Conservation (phyloP, 1,140 invertebrate genomes). For the Heliconius himera region DNA sequence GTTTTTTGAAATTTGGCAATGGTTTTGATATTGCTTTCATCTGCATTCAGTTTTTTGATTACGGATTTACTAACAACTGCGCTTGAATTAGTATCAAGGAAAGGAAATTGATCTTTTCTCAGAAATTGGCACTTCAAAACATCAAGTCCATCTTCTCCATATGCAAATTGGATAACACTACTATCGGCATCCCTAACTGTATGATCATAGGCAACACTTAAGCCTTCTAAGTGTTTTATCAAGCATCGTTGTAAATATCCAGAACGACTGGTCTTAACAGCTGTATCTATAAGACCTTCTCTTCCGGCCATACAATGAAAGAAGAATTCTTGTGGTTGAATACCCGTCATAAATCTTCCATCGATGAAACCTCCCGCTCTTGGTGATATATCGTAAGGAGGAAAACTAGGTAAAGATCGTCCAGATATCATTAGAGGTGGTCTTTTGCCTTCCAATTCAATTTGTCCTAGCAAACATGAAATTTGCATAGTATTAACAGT, state of each 20-base stretch:
- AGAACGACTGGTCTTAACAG: conserved; percentile 96
- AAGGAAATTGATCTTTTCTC: conserved; percentile 88
- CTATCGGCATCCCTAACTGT: conserved; percentile 98
- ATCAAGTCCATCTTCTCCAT: conserved; percentile 99
- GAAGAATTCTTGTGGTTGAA: conserved; percentile 98
- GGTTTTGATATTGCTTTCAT: conserved; percentile 60
- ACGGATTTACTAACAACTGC: conserved; percentile 84
- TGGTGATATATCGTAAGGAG: conserved; percentile 94
- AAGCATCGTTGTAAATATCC: conserved; percentile 99
- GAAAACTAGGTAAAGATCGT: conserved; percentile 95
- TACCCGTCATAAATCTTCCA: conserved; percentile 97
- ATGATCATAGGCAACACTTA: conserved; percentile 94
- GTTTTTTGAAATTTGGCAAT: conserved; percentile 80
- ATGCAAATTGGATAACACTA: conserved; percentile 97
- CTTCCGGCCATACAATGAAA: conserved; percentile 99
- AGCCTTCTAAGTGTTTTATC: conserved; percentile 98
- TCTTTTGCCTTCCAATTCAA: conserved; percentile 98
- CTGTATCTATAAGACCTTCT: conserved; percentile 94
- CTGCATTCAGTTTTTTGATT: conserved; percentile 83
- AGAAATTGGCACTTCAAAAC: conserved; percentile 94
- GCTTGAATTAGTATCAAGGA: conserved; percentile 90
- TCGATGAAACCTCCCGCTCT: conserved; percentile 98
- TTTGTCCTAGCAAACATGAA: conserved; percentile 97
- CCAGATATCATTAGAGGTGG: conserved; percentile 97
- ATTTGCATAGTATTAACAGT: conserved; percentile 98